phyloP scores from a whole-genome alignment of 2,113 vertebrate species.

The Sphyrna mokarran region DNA sequence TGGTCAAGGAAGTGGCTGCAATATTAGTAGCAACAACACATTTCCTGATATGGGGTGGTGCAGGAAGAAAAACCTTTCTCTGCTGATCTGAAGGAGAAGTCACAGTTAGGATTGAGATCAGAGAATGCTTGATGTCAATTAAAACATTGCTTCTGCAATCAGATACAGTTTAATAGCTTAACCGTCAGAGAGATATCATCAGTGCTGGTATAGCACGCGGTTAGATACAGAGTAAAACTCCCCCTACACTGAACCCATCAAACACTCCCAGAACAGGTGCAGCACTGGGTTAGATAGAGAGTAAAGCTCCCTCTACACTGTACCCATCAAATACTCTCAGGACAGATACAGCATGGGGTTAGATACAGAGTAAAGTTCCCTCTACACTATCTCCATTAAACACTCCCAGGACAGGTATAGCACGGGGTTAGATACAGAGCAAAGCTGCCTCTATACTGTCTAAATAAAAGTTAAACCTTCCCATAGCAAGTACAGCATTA shows the following conservation, averaged over 20 bases:
- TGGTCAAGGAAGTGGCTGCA: constrained; percentile 90
- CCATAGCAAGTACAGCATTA: neutral
- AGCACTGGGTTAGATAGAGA: neutral
- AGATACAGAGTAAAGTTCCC: neutral
- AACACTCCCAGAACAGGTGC: neutral
- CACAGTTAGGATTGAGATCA: neutral
- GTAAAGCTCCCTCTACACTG: neutral
- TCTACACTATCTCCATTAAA: neutral
- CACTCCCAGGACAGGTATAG: neutral
- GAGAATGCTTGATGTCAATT: neutral
- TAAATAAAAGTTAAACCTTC: neutral
- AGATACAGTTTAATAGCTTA: neutral
- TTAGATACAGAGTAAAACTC: neutral
- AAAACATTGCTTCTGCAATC: neutral
- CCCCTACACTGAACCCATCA: neutral
- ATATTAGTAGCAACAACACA: constrained; percentile 95
- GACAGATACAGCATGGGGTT: neutral
- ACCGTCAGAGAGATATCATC: neutral
- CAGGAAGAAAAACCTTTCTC: constrained; percentile 84
- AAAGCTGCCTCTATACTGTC: neutral
- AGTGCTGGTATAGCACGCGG: neutral
- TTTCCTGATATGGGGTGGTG: constrained; percentile 79
- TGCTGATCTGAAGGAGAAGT: constrained; percentile 72
- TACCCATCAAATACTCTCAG: neutral
- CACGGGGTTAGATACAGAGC: neutral